Evolutionary conservation across 2,797 vertebrate genomes (phyloP).

Genomic region (Xiphorhynchus erythropygius): DNA sequence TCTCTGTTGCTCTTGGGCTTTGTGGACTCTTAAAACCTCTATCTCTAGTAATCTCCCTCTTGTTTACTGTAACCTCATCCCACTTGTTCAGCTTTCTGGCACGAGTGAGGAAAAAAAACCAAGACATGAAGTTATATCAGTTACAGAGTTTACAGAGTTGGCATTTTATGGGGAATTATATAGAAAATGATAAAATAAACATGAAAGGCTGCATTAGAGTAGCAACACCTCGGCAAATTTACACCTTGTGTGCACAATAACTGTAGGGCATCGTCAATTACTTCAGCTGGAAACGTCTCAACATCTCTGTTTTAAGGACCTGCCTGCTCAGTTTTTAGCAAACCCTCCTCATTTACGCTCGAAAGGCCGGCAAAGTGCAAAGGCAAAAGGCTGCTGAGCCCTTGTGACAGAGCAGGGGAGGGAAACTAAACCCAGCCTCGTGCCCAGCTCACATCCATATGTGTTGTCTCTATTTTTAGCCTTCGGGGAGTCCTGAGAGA

Average conservation of each 20-base stretch:
- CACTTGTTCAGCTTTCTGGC: constrained; percentile 19
- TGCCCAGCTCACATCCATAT: neutral
- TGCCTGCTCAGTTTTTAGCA: neutral
- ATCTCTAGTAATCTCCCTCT: neutral
- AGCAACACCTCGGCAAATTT: constrained; percentile 23
- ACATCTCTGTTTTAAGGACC: neutral
- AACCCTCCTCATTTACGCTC: neutral
- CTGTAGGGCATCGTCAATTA: neutral
- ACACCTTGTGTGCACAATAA: neutral
- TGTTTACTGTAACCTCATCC: constrained; percentile 28
- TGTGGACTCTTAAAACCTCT: constrained; percentile 10
- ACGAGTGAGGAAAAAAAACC: neutral
- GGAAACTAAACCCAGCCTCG: neutral
- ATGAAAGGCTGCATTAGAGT: neutral
- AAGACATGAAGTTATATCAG: neutral
- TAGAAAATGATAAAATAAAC: constrained; percentile 15
- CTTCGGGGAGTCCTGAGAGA: neutral
- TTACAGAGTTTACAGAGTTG: neutral
- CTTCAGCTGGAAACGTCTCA: neutral
- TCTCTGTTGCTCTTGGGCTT: constrained; percentile 5
- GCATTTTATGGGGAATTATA: neutral
- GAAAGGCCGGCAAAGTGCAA: neutral
- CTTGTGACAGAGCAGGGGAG: neutral
- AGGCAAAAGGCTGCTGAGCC: neutral
- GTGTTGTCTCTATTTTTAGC: neutral